These are phyloP conservation scores for Aphidius colemani DNA, from an alignment of 2,888 invertebrate genomes.

Conservation along the genomic window DNA sequence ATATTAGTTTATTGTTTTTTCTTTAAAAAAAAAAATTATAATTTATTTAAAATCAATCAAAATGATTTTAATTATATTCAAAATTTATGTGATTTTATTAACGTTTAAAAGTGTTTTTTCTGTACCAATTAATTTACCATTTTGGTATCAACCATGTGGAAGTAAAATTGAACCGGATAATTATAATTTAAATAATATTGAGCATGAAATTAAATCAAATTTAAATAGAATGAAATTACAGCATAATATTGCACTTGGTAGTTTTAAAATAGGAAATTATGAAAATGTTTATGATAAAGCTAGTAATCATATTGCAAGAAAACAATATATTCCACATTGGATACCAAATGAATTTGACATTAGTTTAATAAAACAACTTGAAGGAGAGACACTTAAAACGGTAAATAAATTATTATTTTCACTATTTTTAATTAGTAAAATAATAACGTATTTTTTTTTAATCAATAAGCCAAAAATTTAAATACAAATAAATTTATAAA, in stretches of 20 bases:
- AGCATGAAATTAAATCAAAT: constrained; percentile 39
- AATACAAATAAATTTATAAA: too few relatives aligned
- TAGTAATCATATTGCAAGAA: constrained; percentile 49
- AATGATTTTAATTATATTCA: too few relatives aligned
- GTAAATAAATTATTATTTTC: constrained; percentile 35
- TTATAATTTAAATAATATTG: constrained; percentile 31
- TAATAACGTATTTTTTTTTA: neutral
- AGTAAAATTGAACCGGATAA: constrained; percentile 35
- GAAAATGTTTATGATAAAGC: constrained; percentile 55
- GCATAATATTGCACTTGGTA: constrained; percentile 48
- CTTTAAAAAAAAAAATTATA: neutral
- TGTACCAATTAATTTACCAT: constrained; percentile 33
- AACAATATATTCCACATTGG: constrained; percentile 59
- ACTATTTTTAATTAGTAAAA: too few relatives aligned
- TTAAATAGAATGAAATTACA: constrained; percentile 48
- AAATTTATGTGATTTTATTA: too few relatives aligned
- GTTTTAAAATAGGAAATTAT: constrained; percentile 53
- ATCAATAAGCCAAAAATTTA: too few relatives aligned
- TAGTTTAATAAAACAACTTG: constrained; percentile 42
- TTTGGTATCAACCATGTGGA: constrained; percentile 56
- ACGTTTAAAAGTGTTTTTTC: too few relatives aligned
- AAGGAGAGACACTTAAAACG: constrained; percentile 36
- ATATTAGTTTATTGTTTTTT: neutral
- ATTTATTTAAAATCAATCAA: neutral
- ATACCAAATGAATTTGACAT: constrained; percentile 54